These are phyloP conservation scores for Prunella himalayana DNA, from an alignment of 2,113 vertebrate species.

Conservation along the genomic window DNA sequence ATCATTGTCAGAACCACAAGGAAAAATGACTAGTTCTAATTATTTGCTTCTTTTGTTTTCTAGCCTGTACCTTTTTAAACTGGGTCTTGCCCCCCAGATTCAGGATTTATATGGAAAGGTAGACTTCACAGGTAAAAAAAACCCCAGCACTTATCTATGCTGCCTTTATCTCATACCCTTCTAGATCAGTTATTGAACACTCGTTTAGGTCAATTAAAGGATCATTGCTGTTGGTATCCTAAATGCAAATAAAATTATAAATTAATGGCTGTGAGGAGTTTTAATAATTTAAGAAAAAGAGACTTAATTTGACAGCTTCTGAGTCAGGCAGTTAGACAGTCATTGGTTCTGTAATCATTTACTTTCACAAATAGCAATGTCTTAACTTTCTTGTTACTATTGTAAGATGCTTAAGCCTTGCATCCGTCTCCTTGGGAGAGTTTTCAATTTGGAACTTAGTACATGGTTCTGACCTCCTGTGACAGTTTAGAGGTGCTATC, in stretches of 20 bases:
- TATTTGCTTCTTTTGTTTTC: constrained; percentile 12
- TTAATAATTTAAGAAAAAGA: neutral
- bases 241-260: neutral
- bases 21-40: neutral
- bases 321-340: neutral
- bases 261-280: neutral
- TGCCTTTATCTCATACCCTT: neutral
- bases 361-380: neutral
- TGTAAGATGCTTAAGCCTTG: neutral
- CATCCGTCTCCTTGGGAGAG: neutral
- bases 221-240: neutral
- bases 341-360: neutral
- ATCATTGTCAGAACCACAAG: neutral
- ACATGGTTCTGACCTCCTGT: neutral
- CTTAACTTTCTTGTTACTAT: neutral
- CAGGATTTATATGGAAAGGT: constrained; percentile 98
- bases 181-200: neutral
- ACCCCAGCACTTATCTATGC: neutral
- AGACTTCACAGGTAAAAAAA: constrained; percentile 91
- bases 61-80: constrained; percentile 96
- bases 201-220: neutral
- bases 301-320: neutral
- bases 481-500: neutral
- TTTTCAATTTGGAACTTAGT: neutral
- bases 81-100: constrained; percentile 95